Conservation (phyloP, 2,888 invertebrate species). For the Hemicrepidius hirtus region DNA sequence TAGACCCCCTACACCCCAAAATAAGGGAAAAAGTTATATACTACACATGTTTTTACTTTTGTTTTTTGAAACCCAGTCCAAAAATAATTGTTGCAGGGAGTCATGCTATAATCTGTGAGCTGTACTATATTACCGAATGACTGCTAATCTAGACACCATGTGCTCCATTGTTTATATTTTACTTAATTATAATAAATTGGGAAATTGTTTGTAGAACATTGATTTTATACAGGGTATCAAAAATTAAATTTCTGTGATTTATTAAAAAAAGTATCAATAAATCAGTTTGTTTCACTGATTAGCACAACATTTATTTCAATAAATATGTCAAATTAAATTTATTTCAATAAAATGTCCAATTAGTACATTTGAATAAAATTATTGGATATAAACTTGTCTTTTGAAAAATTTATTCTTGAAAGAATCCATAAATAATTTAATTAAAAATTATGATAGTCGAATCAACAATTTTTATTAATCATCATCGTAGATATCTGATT, state of each 20-base stretch:
- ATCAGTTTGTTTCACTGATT: background rate
- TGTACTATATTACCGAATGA: too few species aligned
- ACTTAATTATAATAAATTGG: too few species aligned
- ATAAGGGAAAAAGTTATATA: too few species aligned
- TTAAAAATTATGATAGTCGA: background rate
- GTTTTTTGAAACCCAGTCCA: too few species aligned
- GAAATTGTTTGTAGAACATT: too few species aligned
- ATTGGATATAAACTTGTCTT: background rate
- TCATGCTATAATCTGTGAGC: too few species aligned
- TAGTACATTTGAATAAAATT: conserved; percentile 2
- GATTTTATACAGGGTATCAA: too few species aligned
- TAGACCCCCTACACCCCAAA: too few species aligned
- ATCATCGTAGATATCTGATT: conserved; percentile 6
- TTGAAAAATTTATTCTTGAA: background rate
- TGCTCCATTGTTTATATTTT: too few species aligned
- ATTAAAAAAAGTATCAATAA: background rate
- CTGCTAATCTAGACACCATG: too few species aligned
- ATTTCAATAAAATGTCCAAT: conserved; percentile 9
- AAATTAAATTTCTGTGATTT: background rate
- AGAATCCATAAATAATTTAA: conserved; percentile 1
- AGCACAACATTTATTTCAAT: conserved; percentile 7
- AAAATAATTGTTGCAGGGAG: too few species aligned
- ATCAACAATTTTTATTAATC: conserved; percentile 25
- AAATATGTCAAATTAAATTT: conserved; percentile 22
- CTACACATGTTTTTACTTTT: too few species aligned